phyloP scores from a whole-genome alignment of 37 sponge, comb jelly and placozoan genomes.

The Oopsacas minuta region DNA sequence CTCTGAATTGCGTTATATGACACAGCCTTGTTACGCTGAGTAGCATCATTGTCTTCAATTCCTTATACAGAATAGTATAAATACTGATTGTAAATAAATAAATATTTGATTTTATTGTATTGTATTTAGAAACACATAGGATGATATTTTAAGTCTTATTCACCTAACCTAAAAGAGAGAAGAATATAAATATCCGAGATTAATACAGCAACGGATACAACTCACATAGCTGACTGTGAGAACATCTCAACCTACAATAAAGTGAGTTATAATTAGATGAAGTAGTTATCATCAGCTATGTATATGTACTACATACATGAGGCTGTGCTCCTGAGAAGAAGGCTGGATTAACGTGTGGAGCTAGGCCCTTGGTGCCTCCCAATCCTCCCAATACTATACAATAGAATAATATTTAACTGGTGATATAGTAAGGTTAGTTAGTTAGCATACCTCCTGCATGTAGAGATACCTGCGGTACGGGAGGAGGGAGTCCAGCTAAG shows the following conservation, averaged over 20 bases:
- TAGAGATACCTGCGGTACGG: constrained; percentile 23
- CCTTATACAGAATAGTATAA: too few relatives aligned
- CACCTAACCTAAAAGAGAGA: background rate
- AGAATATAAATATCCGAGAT: background rate
- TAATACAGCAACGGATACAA: background rate
- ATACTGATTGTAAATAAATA: too few relatives aligned
- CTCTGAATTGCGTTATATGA: constrained; percentile 71
- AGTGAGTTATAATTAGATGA: background rate
- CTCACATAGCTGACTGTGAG: constrained; percentile 29
- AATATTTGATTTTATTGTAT: background rate
- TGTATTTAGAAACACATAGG: background rate
- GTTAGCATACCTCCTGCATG: background rate
- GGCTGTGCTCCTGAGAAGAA: constrained; percentile 51
- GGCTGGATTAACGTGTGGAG: constrained; percentile 86
- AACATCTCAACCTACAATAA: constrained; percentile 39
- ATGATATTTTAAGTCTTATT: background rate
- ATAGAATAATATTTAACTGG: background rate
- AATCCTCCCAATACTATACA: background rate
- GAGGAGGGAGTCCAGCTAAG: constrained; percentile 7
- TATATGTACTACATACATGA: background rate
- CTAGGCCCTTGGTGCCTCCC: constrained; percentile 21
- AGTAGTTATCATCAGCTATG: background rate
- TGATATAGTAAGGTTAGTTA: too few relatives aligned
- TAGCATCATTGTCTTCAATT: constrained; percentile 64
- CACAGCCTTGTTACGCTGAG: constrained; percentile 73